Evolutionary conservation across 2,888 invertebrate genomes (phyloP).

Genomic region (Scaptomyza reducta): DNA sequence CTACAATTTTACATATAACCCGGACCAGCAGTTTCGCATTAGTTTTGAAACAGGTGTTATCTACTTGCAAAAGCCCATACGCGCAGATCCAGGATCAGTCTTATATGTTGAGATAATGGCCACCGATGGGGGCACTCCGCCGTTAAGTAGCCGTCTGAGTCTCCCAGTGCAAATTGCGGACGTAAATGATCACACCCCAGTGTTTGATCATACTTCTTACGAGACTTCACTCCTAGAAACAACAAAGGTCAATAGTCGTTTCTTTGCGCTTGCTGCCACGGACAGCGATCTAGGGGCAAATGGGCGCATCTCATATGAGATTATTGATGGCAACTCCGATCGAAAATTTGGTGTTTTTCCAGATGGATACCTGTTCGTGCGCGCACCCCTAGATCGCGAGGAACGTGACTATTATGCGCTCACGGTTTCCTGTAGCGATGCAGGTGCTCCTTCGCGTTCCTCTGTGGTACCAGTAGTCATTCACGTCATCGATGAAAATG

Average conservation of each 20-base stretch:
- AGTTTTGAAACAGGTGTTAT: slow-evolving; percentile 94
- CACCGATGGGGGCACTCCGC: slow-evolving; percentile 91
- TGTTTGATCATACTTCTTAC: slow-evolving; percentile 95
- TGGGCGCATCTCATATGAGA: slow-evolving; percentile 91
- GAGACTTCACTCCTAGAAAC: slow-evolving; percentile 96
- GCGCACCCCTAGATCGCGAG: slow-evolving; percentile 94
- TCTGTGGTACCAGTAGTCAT: slow-evolving; percentile 96
- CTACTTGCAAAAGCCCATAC: slow-evolving; percentile 92
- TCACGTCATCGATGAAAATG: slow-evolving; percentile 97
- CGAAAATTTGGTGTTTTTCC: slow-evolving; percentile 97
- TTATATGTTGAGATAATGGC: slow-evolving; percentile 92
- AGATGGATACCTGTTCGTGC: slow-evolving; percentile 95
- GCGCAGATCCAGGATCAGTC: slow-evolving; percentile 89
- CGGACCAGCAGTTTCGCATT: slow-evolving; percentile 92
- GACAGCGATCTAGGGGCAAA: slow-evolving; percentile 94
- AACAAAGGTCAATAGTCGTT: slow-evolving; percentile 94
- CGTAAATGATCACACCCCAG: slow-evolving; percentile 97
- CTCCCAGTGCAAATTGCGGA: slow-evolving; percentile 91
- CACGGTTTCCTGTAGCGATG: slow-evolving; percentile 92
- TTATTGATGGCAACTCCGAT: slow-evolving; percentile 93
- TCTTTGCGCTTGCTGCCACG: slow-evolving; percentile 94
- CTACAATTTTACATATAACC: slow-evolving; percentile 92
- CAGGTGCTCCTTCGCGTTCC: slow-evolving; percentile 90
- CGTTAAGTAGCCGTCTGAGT: slow-evolving; percentile 90
- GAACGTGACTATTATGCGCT: slow-evolving; percentile 95